Evolutionary conservation across 2,797 vertebrate genomes (phyloP).

Genomic region (Esox lucius): DNA sequence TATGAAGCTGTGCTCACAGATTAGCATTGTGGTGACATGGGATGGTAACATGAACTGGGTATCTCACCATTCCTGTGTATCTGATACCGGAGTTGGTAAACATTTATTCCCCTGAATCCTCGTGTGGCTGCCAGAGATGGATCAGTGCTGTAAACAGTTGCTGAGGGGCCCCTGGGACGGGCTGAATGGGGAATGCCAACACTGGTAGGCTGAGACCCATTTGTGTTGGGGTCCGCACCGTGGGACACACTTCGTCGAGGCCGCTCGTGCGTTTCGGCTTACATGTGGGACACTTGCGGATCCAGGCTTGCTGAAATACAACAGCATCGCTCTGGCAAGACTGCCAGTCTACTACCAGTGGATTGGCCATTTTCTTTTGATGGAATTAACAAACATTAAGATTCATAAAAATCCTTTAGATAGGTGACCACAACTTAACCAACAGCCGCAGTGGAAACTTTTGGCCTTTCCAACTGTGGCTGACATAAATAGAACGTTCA

Average conservation of each 20-base stretch:
- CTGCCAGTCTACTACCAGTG: no score
- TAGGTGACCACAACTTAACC: no score
- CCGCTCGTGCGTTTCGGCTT: constrained; percentile 2
- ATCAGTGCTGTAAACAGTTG: constrained; percentile 35
- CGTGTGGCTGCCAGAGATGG: constrained; percentile 47
- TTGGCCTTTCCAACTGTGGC: no score
- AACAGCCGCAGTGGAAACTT: no score
- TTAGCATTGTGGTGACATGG: constrained; percentile 75
- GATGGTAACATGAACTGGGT: constrained; percentile 63
- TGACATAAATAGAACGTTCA: background rate
- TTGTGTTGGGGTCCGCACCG: constrained; percentile 10
- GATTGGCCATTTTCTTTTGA: no score
- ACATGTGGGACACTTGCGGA: constrained; percentile 6
- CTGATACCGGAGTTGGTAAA: constrained; percentile 72
- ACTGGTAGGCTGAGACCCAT: constrained; percentile 26
- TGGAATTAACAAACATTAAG: no score
- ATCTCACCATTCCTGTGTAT: constrained; percentile 50
- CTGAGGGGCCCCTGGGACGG: constrained; percentile 28
- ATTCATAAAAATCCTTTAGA: no score
- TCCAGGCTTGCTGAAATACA: background rate
- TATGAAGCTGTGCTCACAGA: constrained; percentile 65
- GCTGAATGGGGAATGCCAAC: constrained; percentile 36
- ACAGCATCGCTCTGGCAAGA: no score
- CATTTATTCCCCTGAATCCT: constrained; percentile 67
- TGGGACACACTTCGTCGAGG: constrained; percentile 6